Base-by-base conservation (phyloP, 2,888 invertebrate species). In the Drosophila ezoana region DNA sequence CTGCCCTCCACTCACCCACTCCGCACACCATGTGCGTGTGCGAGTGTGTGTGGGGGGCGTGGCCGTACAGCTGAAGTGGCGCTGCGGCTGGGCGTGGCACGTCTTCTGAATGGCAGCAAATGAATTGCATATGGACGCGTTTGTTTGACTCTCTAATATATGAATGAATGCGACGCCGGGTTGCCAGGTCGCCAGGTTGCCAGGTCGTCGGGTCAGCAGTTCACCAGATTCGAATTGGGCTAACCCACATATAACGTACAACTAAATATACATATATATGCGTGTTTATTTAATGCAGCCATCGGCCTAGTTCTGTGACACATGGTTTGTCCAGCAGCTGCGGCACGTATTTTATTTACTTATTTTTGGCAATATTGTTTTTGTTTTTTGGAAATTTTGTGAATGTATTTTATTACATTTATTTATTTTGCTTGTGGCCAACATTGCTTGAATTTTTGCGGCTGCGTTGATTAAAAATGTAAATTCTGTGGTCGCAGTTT, bases 41-140 rank as follows among this genome's bases (percentile, higher is more conserved):
- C 13, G 62, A 47, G 35, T 48, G 41, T 48, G 68, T 52, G 53
- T 49, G 28, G 18, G 20, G 63, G 44, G 51, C 53, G 61, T 53
- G 61, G 20, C 47, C 37, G 9, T 23, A 35, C 32, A 8, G 16
- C 23, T 33, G 32, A 23, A 47, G n/a, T 41, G 43, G 8, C 13
- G 38, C 14, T 51, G 51, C 33, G 52, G 32, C 23, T 61, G 57
- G 76, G 75, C 69, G 75, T 69, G 63, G 32, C 62, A 60, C 38
- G 43, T 70, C 53, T 59, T 61, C 40, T 75, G 72, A 72, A 79
- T 66, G 67, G 75, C 69, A 77, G 75, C 84, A 84, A 87, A 89
- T 84, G 89, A 89, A 87, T 89, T 89, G 79, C 82, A 84, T 83
- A 78, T 77, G 87, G 52, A 11, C 65, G 78, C 87, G 64, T 74